phyloP scores from a whole-genome alignment of 2,797 vertebrate genomes.

The Gymnothorax javanicus region DNA sequence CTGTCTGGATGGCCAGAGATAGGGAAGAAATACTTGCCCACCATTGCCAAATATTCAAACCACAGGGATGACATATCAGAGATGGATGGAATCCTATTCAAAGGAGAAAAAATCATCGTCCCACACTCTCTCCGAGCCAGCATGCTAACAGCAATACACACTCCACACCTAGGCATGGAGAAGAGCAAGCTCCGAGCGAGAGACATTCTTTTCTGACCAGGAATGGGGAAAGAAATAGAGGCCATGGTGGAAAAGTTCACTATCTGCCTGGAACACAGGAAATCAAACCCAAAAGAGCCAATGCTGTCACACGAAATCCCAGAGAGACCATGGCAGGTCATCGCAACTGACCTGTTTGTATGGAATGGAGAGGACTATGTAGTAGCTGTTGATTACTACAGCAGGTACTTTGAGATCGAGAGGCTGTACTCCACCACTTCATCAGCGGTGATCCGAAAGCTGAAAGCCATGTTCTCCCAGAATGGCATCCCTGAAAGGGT shows the following conservation, averaged over 20 bases:
- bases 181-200: not conserved
- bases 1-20: constrained; percentile 18
- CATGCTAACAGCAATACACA: not conserved
- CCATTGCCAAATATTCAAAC: constrained; percentile 29
- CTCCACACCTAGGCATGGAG: not conserved
- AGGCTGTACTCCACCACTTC: not conserved
- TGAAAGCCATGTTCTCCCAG: not conserved
- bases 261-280: not conserved
- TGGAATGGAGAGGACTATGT: not conserved
- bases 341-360: not conserved
- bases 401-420: not conserved
- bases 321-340: not conserved
- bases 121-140: constrained; percentile 26
- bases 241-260: not conserved
- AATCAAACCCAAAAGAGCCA: not conserved
- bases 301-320: not conserved
- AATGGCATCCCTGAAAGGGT: too few relatives aligned
- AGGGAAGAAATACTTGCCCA: constrained; percentile 10
- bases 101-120: constrained; percentile 40
- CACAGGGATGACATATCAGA: constrained; percentile 32
- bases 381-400: too few relatives aligned
- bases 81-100: constrained; percentile 25
- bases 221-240: not conserved
- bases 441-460: not conserved
- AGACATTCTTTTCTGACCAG: not conserved